These are phyloP conservation scores for Epinotia brunnichana DNA, from an alignment of 2,888 invertebrate genomes.

Conservation along the genomic window DNA sequence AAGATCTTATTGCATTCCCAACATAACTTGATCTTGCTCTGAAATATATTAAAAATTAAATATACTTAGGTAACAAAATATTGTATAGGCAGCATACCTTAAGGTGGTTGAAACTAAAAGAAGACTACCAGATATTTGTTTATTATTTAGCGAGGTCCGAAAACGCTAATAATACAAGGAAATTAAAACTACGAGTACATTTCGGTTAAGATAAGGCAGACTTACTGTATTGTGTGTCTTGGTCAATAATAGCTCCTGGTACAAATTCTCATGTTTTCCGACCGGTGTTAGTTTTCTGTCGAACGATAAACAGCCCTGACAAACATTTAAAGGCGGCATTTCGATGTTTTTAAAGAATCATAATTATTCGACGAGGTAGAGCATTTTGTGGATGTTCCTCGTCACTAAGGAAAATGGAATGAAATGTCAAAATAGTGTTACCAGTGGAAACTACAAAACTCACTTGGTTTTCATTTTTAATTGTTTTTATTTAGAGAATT, in stretches of 20 bases:
- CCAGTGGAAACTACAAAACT: conserved; percentile 1
- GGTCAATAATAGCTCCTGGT: conserved; percentile 15
- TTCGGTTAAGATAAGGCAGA: neutral
- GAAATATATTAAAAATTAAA: neutral
- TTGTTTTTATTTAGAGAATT: neutral
- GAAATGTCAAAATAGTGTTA: conserved; percentile 9
- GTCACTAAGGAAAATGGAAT: neutral
- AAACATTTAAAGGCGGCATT: conserved; percentile 26
- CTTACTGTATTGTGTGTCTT: conserved; percentile 22
- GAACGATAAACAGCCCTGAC: conserved; percentile 45
- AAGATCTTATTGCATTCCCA: conserved; percentile 37
- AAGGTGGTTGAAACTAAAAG: neutral
- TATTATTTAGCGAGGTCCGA: neutral
- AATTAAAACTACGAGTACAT: too few relatives aligned
- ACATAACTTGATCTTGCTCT: conserved; percentile 7
- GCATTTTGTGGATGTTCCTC: conserved; percentile 22
- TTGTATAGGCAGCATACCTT: neutral
- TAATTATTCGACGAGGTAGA: conserved; percentile 25
- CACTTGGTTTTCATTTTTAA: neutral
- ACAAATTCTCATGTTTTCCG: conserved; percentile 37
- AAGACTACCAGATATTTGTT: neutral
- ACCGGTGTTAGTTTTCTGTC: conserved; percentile 43
- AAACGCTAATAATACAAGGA: too few relatives aligned
- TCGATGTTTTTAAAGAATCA: conserved; percentile 41
- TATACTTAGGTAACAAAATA: too few relatives aligned